Evolutionary conservation across 1,140 invertebrate genomes (phyloP).

Genomic region (Calliopsis andreniformis): DNA sequence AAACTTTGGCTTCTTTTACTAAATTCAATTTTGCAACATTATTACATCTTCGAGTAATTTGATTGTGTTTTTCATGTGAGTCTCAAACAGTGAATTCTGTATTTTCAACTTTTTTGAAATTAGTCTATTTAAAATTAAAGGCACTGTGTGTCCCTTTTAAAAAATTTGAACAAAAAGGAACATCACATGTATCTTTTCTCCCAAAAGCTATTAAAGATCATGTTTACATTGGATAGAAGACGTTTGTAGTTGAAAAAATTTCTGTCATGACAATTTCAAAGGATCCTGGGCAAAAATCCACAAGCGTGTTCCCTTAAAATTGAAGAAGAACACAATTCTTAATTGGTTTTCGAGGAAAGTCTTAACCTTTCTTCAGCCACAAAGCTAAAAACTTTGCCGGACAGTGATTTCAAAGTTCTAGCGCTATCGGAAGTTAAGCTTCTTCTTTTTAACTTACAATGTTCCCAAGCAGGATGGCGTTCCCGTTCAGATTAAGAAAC

Average conservation of each 20-base stretch:
- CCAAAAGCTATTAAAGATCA: background rate
- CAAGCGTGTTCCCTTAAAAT: constrained; percentile 9
- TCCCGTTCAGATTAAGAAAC: constrained; percentile 62
- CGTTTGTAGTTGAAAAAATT: background rate
- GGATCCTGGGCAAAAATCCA: background rate
- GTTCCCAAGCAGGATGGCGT: constrained; percentile 48
- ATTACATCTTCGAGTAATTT: too few relatives aligned
- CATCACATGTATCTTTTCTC: too few relatives aligned
- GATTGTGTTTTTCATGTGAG: too few relatives aligned
- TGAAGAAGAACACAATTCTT: constrained; percentile 51
- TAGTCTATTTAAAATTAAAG: too few relatives aligned
- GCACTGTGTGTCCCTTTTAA: too few relatives aligned
- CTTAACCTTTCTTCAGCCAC: constrained; percentile 27
- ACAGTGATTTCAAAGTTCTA: constrained; percentile 57
- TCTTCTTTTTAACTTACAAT: constrained; percentile 54
- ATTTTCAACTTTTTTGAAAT: too few relatives aligned
- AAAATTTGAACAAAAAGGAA: background rate
- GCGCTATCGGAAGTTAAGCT: constrained; percentile 45
- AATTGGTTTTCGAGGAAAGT: constrained; percentile 55
- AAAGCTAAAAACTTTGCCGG: constrained; percentile 51
- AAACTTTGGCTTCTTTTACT: too few relatives aligned
- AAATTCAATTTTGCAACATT: too few relatives aligned
- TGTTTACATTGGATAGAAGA: background rate
- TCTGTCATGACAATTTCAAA: background rate
- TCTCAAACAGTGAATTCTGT: too few relatives aligned